Percentiles rank a stretch among this genome's conserved stretches.
phyloP scores from a whole-genome alignment of 2,113 vertebrate species.

The Tetrao urogallus region DNA sequence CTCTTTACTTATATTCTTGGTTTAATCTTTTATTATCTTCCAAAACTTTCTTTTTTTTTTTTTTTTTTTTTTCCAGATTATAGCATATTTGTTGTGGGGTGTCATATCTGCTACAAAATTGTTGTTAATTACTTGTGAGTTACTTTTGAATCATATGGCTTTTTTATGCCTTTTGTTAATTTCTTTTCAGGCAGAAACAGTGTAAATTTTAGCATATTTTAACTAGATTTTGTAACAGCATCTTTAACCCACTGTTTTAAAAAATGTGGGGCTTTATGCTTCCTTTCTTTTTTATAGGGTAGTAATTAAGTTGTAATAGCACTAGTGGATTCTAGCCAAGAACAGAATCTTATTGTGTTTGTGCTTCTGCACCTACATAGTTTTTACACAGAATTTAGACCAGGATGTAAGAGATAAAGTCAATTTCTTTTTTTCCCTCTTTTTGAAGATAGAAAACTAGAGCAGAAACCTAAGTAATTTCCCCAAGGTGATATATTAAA shows the following conservation, averaged over 20 bases:
- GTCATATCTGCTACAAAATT: slow-evolving; percentile 58
- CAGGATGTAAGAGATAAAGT: background rate
- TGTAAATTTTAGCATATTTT: background rate
- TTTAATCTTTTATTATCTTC: slow-evolving; percentile 68
- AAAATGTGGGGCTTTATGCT: background rate
- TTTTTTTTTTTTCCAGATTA: background rate
- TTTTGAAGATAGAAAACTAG: background rate
- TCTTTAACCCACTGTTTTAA: background rate
- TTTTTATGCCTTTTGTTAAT: slow-evolving; percentile 61
- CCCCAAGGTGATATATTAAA: background rate
- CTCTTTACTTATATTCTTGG: slow-evolving; percentile 66
- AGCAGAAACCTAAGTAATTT: background rate
- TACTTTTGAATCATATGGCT: slow-evolving; percentile 42
- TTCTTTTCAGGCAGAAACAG: slow-evolving; percentile 23
- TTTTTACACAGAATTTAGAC: background rate
- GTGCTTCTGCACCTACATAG: background rate
- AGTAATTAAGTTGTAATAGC: background rate
- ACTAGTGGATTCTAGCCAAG: background rate
- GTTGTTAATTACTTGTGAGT: slow-evolving; percentile 71
- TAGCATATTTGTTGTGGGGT: slow-evolving; percentile 49
- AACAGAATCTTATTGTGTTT: background rate
- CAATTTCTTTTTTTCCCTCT: background rate
- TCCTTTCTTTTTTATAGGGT: background rate
- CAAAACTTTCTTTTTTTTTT: background rate
- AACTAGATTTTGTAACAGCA: background rate